Conservation (phyloP, 1,140 invertebrate genomes). For the Plutomurus gul region DNA sequence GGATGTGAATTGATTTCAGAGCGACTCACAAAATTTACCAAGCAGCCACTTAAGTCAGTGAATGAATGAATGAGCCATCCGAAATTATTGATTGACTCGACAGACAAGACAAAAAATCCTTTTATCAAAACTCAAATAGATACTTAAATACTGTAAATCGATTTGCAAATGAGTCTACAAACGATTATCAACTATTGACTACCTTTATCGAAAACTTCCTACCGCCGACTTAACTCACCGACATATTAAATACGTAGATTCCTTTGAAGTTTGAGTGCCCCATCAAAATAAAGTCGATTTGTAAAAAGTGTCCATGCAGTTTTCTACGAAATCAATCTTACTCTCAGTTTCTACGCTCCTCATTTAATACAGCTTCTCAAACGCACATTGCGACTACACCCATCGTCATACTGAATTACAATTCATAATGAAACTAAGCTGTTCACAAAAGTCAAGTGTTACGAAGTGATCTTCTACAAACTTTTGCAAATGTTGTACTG, state of each 20-base stretch:
- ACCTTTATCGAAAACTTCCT: too few relatives aligned
- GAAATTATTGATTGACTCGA: conserved; percentile 12
- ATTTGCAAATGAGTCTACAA: not conserved
- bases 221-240: too few relatives aligned
- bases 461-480: too few relatives aligned
- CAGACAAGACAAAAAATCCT: not conserved
- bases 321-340: not conserved
- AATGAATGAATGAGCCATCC: not conserved
- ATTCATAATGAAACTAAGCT: too few relatives aligned
- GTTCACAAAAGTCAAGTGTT: too few relatives aligned
- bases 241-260: too few relatives aligned
- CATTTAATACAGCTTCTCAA: not conserved
- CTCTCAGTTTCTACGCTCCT: not conserved
- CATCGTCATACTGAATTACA: not conserved
- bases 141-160: not conserved
- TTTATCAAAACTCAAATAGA: not conserved
- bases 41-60: conserved; percentile 17
- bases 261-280: too few relatives aligned
- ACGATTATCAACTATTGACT: too few relatives aligned
- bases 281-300: too few relatives aligned
- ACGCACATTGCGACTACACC: not conserved
- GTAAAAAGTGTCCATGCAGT: conserved; percentile 3
- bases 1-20: not conserved
- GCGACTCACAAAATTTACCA: not conserved
- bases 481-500: too few relatives aligned